These are phyloP conservation scores for Sinosuthora webbiana DNA, from an alignment of 2,113 vertebrate species.

Conservation along the genomic window DNA sequence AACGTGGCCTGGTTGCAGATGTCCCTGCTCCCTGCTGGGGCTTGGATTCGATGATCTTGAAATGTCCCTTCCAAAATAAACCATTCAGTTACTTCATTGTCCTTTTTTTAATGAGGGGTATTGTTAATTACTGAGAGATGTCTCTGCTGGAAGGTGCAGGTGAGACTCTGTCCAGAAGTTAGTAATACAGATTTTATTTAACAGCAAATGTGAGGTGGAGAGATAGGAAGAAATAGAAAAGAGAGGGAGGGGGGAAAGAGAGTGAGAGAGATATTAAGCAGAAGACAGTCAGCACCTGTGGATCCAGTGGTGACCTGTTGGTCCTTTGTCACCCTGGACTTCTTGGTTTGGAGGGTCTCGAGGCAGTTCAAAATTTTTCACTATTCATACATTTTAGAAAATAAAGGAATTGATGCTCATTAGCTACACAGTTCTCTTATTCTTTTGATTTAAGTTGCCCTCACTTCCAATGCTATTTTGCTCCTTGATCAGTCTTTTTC, in stretches of 20 bases:
- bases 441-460: background rate
- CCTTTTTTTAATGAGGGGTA: background rate
- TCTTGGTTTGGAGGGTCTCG: fast-evolving
- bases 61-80: background rate
- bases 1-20: background rate
- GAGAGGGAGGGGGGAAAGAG: too few relatives aligned
- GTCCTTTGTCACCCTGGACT: background rate
- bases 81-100: background rate
- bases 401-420: background rate
- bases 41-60: background rate
- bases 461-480: background rate
- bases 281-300: background rate
- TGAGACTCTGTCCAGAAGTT: background rate
- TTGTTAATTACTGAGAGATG: background rate
- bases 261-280: background rate
- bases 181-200: background rate
- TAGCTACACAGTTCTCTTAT: background rate
- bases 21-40: background rate
- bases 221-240: background rate
- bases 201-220: background rate
- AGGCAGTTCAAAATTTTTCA: background rate
- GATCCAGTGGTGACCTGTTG: background rate
- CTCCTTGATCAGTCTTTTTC: background rate
- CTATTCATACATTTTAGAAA: background rate
- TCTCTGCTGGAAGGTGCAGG: background rate